These are phyloP conservation scores for Drosophila histrio DNA, from an alignment of 2,888 invertebrate species.

Conservation along the genomic window DNA sequence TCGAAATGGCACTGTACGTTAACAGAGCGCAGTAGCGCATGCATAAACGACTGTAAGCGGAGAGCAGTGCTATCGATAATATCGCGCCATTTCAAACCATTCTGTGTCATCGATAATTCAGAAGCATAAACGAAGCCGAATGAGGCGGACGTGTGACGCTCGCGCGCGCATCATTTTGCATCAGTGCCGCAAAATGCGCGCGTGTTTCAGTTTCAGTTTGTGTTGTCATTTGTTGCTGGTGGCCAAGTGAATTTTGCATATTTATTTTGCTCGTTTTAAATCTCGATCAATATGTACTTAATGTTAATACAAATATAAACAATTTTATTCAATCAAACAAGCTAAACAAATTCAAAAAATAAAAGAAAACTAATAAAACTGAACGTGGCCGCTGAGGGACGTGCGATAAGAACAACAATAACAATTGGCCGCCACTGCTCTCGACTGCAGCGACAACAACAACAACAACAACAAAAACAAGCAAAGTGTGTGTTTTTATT, in stretches of 20 bases:
- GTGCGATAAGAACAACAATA: conserved; percentile 65
- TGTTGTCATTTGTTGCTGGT: conserved; percentile 37
- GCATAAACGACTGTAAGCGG: conserved; percentile 21
- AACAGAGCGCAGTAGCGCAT: conserved; percentile 12
- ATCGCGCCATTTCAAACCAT: conserved; percentile 25
- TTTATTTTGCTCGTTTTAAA: conserved; percentile 20
- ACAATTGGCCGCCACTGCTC: conserved; percentile 30
- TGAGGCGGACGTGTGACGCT: conserved; percentile 56
- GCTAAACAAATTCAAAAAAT: conserved; percentile 14
- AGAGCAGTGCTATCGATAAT: conserved; percentile 33
- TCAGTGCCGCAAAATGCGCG: conserved; percentile 57
- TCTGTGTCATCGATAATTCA: conserved; percentile 36
- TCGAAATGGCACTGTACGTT: conserved; percentile 30
- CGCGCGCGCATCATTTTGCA: conserved; percentile 54
- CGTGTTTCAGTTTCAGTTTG: conserved; percentile 58
- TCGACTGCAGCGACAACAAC: conserved; percentile 23
- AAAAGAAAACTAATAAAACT: conserved; percentile 39
- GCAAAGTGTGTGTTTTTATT: conserved; percentile 39
- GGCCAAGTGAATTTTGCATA: conserved; percentile 41
- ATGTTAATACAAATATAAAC: conserved; percentile 9
- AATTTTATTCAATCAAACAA: conserved; percentile 24
- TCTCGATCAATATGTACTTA: conserved; percentile 17
- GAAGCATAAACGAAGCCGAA: conserved; percentile 55
- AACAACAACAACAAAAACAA: conserved; percentile 20
- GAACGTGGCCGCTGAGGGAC: conserved; percentile 56